Evolutionary conservation across 2,888 invertebrate genomes (phyloP), one percentile per base, ranked within the genome.

Genomic region (Luffia ferchaultella): DNA sequence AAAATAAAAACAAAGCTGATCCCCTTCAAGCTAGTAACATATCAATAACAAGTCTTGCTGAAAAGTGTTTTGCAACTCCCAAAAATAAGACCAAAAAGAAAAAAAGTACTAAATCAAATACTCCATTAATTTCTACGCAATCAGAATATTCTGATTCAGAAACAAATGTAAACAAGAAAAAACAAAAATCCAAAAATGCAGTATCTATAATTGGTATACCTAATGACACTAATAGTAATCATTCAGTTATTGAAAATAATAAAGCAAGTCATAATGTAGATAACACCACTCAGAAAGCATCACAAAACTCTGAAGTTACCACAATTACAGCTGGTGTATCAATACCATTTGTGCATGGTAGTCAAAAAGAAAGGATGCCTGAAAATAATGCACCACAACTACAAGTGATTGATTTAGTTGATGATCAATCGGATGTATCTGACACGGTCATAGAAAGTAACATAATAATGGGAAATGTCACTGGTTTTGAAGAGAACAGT

Each of bases 181-280:
- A 70, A 64, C 46, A 76, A 70, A 55, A 65, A 58, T 41, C 59
- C 59, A 46, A 63, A 60, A 43, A 60, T 65, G 66, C 55, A 64
- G 85, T 67, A 53, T 73, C 64, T 55, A 78, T 65, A 61, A 85
- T 63, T 65, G 76, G 70, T 58, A n/a, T n/a, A n/a, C n/a, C n/a
- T n/a, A n/a, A n/a, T n/a, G 58, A 83, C 20, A 78, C 77, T 0
- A 72, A 65, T 55, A 60, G 75, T 45, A 87, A 87, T 70, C 80
- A 88, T 3, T 86, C 87, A 54, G 84, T 84, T 63, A 86, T 87
- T 43, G 87, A 87, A 58, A 30, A 30, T 12, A 30, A 30, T 30
- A 7, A 3, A 30, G 12, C 30, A 3, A 30, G 5, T 30, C 30
- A 7, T 30, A 12, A 30, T 7, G 30, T 30, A 30, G n/a, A n/a